phyloP scores from a whole-genome alignment of 1,140 invertebrate species.

The Episyrphus balteatus region DNA sequence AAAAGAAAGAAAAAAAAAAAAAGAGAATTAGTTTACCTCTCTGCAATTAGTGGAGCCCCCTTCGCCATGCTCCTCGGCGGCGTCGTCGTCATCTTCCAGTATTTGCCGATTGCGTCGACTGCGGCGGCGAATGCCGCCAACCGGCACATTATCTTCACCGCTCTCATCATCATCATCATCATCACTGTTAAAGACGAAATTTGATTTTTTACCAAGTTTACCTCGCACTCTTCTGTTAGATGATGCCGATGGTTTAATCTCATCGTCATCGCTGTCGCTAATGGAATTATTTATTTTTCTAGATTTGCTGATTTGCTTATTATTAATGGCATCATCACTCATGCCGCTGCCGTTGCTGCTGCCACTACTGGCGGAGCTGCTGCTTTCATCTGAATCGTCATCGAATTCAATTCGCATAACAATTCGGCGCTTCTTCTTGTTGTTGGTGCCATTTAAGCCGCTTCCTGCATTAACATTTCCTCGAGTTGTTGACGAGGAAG shows the following conservation, averaged over 20 bases:
- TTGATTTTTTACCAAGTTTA: too few relatives aligned
- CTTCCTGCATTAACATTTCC: neutral
- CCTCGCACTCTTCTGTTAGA: too few relatives aligned
- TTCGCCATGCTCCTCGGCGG: constrained; percentile 24
- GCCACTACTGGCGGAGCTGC: constrained; percentile 4
- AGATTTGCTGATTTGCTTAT: too few relatives aligned
- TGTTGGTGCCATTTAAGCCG: neutral
- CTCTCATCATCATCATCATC: too few relatives aligned
- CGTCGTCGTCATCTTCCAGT: constrained; percentile 2
- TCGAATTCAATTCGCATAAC: constrained; percentile 35
- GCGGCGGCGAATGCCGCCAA: constrained; percentile 3
- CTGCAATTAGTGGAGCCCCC: neutral
- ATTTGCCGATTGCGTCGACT: constrained; percentile 1
- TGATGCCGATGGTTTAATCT: too few relatives aligned
- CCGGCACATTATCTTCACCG: neutral
- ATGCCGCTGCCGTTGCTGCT: constrained; percentile 10
- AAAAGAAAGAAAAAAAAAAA: neutral
- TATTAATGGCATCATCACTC: too few relatives aligned
- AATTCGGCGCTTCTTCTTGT: constrained; percentile 22
- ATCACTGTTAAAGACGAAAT: too few relatives aligned
- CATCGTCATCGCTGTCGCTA: too few relatives aligned
- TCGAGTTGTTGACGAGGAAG: too few relatives aligned
- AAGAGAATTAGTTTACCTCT: neutral
- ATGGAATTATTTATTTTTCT: too few relatives aligned
- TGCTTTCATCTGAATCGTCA: constrained; percentile 18